Base-by-base conservation (phyloP, 92 coral and sea anemone genomes). In the Meandrina meandrites region DNA sequence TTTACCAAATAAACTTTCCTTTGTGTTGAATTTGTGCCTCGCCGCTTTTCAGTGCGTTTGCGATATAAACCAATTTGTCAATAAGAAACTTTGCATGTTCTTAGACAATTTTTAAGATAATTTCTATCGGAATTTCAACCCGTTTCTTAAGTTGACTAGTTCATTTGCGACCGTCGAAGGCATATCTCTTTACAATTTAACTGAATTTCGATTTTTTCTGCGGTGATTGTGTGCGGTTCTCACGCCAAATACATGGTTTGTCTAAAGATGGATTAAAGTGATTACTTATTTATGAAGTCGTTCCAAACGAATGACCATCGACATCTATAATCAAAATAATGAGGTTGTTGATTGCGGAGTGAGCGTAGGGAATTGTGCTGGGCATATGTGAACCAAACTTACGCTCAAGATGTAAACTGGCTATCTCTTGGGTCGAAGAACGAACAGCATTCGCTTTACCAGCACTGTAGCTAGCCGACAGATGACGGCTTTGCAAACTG, bases 401-500 rank as follows among this genome's bases (percentile, higher is more conserved):
- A 11, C 45, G 50, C 47, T 21, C 58, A 30, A 82, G 31, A 82
- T 82, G 86, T 82, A 69, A 76, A 48, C 58, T 34, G 32, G n/a
- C 5, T 37, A 10, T 35, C 57, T 22, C 75, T 0, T 10, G 40
- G 69, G 54, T 21, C 6, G 56, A 48, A 64, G 8, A 28, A 19
- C 67, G 27, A 0, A 64, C 30, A 13, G 15, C 4, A 13, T 40
- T 24, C 36, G 21, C 21, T 28, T 27, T 42, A 1, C 22, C 11
- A 42, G 50, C 35, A 5, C 14, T 28, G 9, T 37, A 13, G 56
- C 10, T 37, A 13, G 56, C 10, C 40, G 27, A 40, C 89, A 89
- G 89, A 89, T 60, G 82, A 37, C 88, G 80, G 84, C 93, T 75
- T 82, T 94, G 62, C 92, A 85, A 85, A 79, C 89, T 16, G 98